A percentile compares a stretch with the other conserved stretches of the same genome.
These are phyloP conservation scores for Autographa pulchrina DNA, from an alignment of 2,888 invertebrate genomes.

Conservation along the genomic window DNA sequence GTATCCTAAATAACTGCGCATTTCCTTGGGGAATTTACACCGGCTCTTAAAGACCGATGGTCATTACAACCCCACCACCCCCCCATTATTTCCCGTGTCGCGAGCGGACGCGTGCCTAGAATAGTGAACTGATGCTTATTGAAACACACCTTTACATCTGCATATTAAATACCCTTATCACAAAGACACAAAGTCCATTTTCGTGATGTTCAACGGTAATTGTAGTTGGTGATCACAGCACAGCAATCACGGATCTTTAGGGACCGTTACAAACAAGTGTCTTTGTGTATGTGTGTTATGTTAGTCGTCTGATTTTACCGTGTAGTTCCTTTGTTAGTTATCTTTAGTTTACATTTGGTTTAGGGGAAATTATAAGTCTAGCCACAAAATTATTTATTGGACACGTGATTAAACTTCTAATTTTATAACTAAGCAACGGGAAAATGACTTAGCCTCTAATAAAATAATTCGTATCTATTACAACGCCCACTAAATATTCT, in stretches of 20 bases:
- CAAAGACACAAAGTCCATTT: constrained; percentile 41
- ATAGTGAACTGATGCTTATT: constrained; percentile 72
- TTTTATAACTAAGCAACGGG: too few species aligned
- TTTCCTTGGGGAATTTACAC: constrained; percentile 58
- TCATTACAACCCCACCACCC: constrained; percentile 62
- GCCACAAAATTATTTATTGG: too few species aligned
- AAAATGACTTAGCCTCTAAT: too few species aligned
- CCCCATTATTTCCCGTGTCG: constrained; percentile 74
- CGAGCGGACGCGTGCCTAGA: constrained; percentile 69
- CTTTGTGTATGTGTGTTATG: constrained; percentile 56
- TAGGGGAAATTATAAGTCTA: too few species aligned
- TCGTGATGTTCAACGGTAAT: constrained; percentile 26
- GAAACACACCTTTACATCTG: constrained; percentile 59
- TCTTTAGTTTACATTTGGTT: constrained; percentile 51
- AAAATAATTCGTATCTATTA: too few species aligned
- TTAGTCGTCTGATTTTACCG: constrained; percentile 47
- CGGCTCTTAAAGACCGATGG: constrained; percentile 63
- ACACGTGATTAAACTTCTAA: too few species aligned
- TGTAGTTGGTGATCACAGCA: constrained; percentile 52
- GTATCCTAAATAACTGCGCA: constrained; percentile 56
- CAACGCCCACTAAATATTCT: too few species aligned
- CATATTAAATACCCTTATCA: constrained; percentile 23
- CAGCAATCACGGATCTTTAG: constrained; percentile 72
- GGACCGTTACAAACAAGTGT: constrained; percentile 70
- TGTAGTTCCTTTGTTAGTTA: constrained; percentile 50